Evolutionary conservation across 2,888 invertebrate genomes (phyloP).

Genomic region (Parnassius apollo): DNA sequence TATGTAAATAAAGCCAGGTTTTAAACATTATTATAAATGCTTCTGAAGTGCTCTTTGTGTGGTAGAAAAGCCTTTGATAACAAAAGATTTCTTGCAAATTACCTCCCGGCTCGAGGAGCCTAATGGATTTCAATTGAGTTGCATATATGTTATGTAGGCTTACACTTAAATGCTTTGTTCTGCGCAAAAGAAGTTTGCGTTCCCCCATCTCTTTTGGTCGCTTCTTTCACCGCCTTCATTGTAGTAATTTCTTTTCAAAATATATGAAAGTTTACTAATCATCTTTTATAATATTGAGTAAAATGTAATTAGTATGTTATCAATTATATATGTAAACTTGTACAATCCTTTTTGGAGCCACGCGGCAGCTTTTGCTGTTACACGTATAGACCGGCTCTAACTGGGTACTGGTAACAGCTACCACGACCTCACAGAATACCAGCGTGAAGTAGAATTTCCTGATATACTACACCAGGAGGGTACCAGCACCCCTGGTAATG

Average conservation of each 20-base stretch:
- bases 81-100: conserved; percentile 72
- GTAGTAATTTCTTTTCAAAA: conserved; percentile 63
- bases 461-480: no score
- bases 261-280: conserved; percentile 48
- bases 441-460: no score
- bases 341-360: no score
- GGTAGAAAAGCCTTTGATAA: conserved; percentile 58
- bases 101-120: conserved; percentile 60
- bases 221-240: conserved; percentile 61
- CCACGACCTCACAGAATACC: no score
- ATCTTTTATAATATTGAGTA: conserved; percentile 15
- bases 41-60: conserved; percentile 60
- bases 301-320: no score
- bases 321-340: no score
- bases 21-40: conserved; percentile 58
- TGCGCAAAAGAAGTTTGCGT: conserved; percentile 67
- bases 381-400: no score
- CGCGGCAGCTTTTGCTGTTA: no score
- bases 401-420: no score
- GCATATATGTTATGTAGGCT: conserved; percentile 67
- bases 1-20: conserved; percentile 48
- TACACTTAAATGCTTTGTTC: conserved; percentile 73
- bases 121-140: conserved; percentile 76
- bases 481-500: no score
- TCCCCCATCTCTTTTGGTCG: conserved; percentile 56